phyloP scores from a whole-genome alignment of 2,797 vertebrate genomes.

The Crocodylus rhombifer region DNA sequence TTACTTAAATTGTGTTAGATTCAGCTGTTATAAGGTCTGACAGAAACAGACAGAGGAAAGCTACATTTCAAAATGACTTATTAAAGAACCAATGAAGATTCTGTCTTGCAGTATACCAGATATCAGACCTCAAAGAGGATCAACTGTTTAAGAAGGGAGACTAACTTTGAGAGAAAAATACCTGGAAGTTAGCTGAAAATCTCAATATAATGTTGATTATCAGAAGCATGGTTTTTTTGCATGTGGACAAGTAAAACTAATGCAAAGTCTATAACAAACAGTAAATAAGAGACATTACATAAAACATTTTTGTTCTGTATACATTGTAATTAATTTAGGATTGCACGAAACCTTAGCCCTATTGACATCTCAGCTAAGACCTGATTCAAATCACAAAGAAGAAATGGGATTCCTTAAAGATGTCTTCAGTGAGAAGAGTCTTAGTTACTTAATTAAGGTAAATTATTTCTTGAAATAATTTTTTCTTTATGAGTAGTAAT shows the following conservation, averaged over 20 bases:
- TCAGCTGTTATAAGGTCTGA: too few relatives aligned
- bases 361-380: constrained; percentile 92
- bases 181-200: background rate
- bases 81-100: too few relatives aligned
- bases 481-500: background rate
- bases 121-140: background rate
- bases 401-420: constrained; percentile 92
- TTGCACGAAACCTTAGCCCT: constrained; percentile 93
- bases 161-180: background rate
- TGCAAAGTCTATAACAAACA: background rate
- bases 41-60: too few relatives aligned
- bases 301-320: background rate
- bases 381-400: constrained; percentile 92
- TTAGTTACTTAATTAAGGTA: constrained; percentile 93
- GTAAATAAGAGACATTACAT: fast-evolving
- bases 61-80: too few relatives aligned
- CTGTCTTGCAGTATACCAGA: too few relatives aligned
- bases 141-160: background rate
- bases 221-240: background rate
- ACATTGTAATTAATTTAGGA: constrained; percentile 76
- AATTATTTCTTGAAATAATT: fast-evolving
- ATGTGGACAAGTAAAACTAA: background rate
- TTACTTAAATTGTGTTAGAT: too few relatives aligned
- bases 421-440: constrained; percentile 93
- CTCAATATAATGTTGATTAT: background rate